phyloP scores from a whole-genome alignment of 37 sponge, comb jelly and placozoan genomes.

The Hexactinellida sp. region DNA sequence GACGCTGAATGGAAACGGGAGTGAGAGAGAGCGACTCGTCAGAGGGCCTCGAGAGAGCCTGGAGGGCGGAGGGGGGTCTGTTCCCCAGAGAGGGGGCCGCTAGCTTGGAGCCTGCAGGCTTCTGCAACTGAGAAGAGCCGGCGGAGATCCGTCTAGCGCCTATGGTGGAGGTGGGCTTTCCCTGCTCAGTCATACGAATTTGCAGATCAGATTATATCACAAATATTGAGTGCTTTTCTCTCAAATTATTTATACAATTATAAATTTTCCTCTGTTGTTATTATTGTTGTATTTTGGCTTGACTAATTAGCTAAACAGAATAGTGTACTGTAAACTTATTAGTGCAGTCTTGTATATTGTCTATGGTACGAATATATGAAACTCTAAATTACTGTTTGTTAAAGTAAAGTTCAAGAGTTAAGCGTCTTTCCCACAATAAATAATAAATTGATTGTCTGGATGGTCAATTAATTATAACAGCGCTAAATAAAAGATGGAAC shows the following conservation, averaged over 20 bases:
- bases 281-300: too few relatives aligned
- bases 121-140: not conserved
- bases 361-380: too few relatives aligned
- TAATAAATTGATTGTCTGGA: too few relatives aligned
- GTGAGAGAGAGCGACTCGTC: not conserved
- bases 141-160: not conserved
- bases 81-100: not conserved
- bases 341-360: too few relatives aligned
- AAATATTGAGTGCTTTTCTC: not conserved
- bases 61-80: not conserved
- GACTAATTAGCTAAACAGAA: too few relatives aligned
- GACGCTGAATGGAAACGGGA: not conserved
- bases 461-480: too few relatives aligned
- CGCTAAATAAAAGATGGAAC: too few relatives aligned
- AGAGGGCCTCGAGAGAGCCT: not conserved
- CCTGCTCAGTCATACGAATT: not conserved
- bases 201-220: not conserved
- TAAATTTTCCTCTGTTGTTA: not conserved
- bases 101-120: not conserved
- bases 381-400: too few relatives aligned
- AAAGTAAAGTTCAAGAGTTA: too few relatives aligned
- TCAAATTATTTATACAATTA: not conserved
- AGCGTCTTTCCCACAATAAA: too few relatives aligned
- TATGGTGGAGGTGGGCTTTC: not conserved
- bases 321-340: too few relatives aligned